Base-by-base conservation (phyloP, 2,113 vertebrate genomes). In the Mesocricetus auratus region DNA sequence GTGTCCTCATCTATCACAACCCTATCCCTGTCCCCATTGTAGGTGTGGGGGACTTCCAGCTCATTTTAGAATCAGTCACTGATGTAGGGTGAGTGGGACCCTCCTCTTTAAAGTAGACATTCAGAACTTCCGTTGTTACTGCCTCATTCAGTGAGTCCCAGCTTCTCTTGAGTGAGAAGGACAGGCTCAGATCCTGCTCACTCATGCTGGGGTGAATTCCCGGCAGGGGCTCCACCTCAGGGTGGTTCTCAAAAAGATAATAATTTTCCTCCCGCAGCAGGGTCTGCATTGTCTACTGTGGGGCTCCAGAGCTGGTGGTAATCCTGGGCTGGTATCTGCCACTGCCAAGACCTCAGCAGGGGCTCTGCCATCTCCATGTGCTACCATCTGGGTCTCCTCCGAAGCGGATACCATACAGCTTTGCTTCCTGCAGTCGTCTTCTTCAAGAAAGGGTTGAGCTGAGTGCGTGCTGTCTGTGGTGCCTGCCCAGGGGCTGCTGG, bases 1-100 rank as follows among this genome's bases (percentile, higher is more conserved):
- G 98, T 99, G 6, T 99, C 99, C 12, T 99, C 99, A 7, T 99
- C 99, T 13, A n/a, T n/a, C n/a, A 0, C 56, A 60, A 91, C 96
- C 95, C 95, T 81, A 4, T 96, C 64, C 6, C 9, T 0, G 2
- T 89, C 95, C 9, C 45, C 36, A 0, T 64, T 4, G 42, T 2
- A 83, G 60, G 24, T 13, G 29, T 4, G 71, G 4, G 7, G 33
- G 0, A 17, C 53, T 90, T 47, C 78, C 88, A n/a, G 73, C 45
- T 82, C 0, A 0, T 1, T 85, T 75, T 73, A 3, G 36, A 15
- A 10, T 56, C 5, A 0, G 1, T 24, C 53, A 1, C 50, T 16
- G 96, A 73, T 0, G 0, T 0, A 3, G 50, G n/a, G 42, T 50
- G 69, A 56, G 29, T 47, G 11, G 79, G 58, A 16, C 15, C 39